Evolutionary conservation across 2,888 invertebrate genomes (phyloP), one percentile per base, ranked within the genome.

Genomic region (Alsophila aescularia): DNA sequence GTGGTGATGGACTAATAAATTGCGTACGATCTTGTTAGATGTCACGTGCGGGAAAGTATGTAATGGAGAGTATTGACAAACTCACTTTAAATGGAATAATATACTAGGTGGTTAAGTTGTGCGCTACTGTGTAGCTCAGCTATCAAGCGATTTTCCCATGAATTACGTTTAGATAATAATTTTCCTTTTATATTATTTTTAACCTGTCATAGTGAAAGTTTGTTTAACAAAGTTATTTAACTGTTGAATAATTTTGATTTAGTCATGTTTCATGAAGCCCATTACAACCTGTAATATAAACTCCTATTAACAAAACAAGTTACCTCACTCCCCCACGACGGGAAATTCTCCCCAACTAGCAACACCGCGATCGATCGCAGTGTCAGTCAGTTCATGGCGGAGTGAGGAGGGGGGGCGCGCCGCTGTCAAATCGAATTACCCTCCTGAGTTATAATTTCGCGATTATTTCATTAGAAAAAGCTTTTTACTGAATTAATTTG

Each of bases 311-410:
- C 2, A 36, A 36, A 36, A 36, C n/a, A 34, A 2, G 34, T 34
- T 1, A 3, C 14, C 14, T 10, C 15, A 68, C 64, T 72, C 73
- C 75, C 73, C 45, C 57, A 52, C 39, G 8, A 32, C n/a, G 45
- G 72, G 66, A 70, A 67, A 62, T 67, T 65, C 60, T 65, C 52
- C 37, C 49, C 56, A 42, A 54, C 66, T 77, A 72, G 83, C 83
- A 86, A 86, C 85, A 79, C 79, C 54, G 71, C 49, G 52, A 89
- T 90, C 89, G 90, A 89, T 88, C 88, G 88, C 78, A 70, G n/a
- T n/a, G n/a, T n/a, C n/a, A n/a, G n/a, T n/a, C n/a, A n/a, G 69
- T 73, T 73, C 63, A 65, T 69, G 56, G 67, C 62, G 67, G 64
- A 58, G 77, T 69, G 79, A 77, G 72, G 74, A 47, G 77, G 75